Evolutionary conservation across 2,888 invertebrate species (phyloP), one percentile per base, ranked within the genome.

Genomic region (Barypeithes pellucidus): DNA sequence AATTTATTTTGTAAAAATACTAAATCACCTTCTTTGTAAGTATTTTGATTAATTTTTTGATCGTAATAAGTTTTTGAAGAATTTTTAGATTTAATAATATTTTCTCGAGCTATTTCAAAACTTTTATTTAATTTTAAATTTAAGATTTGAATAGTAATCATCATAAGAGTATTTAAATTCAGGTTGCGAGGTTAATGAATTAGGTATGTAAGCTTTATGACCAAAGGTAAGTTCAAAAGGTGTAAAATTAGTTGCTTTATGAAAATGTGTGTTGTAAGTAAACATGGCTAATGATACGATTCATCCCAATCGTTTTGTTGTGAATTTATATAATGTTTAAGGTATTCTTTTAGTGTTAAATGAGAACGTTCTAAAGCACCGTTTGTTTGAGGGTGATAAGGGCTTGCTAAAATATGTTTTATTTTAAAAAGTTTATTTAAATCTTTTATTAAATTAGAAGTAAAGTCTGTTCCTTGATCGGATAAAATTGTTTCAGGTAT

Each of bases 201-300:
- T 71, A 2, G 84, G 82, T 11, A 84, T 73, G 7, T 20, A 73
- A 0, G 83, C 79, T 75, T 82, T 83, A 65, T 79, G n/a, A n/a
- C n/a, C n/a, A n/a, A n/a, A n/a, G n/a, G n/a, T 3, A 24, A 85
- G 61, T 76, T 85, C 84, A 54, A 80, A 82, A 1, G 83, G 84
- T 0, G 82, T 80, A 50, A 78, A 82, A 7, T 80, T 76, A 1
- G 83, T 84, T 3, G 59, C 9, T 39, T 66, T 65, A 33, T 71
- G 66, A 20, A 18, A 57, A 57, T 71, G 66, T 5, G 66, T 71
- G 20, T 67, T 59, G 11, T 70, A 70, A 29, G 70, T 62, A n/a
- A 63, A 70, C 45, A 70, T 62, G 24, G 62, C 39, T n/a, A n/a
- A n/a, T n/a, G n/a, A n/a, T n/a, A n/a, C 29, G 47, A 71, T 12